A percentile compares a stretch with the other conserved stretches of the same genome.
These are phyloP conservation scores for Zapornia atra DNA, from an alignment of 2,113 vertebrate genomes.

Conservation along the genomic window DNA sequence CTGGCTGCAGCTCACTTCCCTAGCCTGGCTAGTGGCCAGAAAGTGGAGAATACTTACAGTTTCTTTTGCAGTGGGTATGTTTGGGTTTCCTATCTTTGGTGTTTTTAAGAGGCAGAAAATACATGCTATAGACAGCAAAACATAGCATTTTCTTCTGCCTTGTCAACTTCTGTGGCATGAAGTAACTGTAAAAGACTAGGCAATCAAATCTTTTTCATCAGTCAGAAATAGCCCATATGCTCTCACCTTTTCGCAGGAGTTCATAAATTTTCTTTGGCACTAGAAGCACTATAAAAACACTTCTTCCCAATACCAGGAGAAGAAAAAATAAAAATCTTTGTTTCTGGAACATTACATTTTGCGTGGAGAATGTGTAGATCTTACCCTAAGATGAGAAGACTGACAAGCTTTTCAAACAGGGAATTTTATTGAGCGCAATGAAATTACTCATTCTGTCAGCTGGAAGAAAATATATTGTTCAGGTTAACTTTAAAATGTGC, in stretches of 20 bases:
- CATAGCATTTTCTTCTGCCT: not conserved
- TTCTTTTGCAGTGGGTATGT: not conserved
- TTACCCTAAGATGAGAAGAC: not conserved
- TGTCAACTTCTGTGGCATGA: not conserved
- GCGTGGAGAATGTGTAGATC: not conserved
- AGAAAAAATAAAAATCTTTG: not conserved
- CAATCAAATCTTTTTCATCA: not conserved
- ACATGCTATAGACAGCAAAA: not conserved
- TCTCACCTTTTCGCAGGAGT: not conserved
- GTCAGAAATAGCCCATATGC: not conserved
- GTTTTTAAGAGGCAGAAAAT: not conserved
- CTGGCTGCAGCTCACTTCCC: not conserved
- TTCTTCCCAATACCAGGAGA: not conserved
- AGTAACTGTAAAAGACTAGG: not conserved
- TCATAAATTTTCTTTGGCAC: slow-evolving; percentile 7
- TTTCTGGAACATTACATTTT: not conserved
- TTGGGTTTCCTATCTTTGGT: not conserved
- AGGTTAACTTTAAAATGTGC: not conserved
- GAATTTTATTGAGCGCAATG: not conserved
- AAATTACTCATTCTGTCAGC: not conserved
- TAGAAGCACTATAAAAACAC: slow-evolving; percentile 2
- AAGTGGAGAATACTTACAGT: not conserved
- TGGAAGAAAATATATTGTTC: not conserved
- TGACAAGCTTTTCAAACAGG: not conserved
- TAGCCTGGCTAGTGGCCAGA: not conserved